Base-by-base conservation (phyloP, 2,113 vertebrate species). In the Girardinichthys multiradiatus region DNA sequence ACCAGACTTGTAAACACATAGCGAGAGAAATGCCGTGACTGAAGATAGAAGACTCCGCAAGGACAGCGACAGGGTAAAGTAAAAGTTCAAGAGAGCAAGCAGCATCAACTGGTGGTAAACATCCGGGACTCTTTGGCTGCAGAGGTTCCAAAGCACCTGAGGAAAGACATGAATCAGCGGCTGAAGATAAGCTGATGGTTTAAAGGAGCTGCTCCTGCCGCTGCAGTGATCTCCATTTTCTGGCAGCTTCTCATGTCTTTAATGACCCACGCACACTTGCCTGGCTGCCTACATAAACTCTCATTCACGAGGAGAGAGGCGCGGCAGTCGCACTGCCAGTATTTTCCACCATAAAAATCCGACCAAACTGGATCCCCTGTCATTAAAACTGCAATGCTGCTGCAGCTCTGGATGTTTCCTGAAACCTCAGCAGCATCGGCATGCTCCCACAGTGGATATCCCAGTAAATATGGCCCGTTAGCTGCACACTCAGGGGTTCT, bases 271-370 rank as follows among this genome's bases (percentile, higher is more conserved):
- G 27, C 76, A 79, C 76, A 80, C 65, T 67, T 68, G 70, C 79
- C 67, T 72, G 2, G n/a, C 71, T 61, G 82, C 72, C 87, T 87
- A 54, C 79, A 81, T 91, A 90, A 90, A 88, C 90, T 86, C 68
- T 87, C 88, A 90, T 88, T 91, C 86, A 91, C 67, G 30, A 86
- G 80, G 65, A 70, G 39, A 35, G 72, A 29, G 84, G 81, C 33
- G 81, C 63, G 79, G 77, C 77, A 1, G 0, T 57, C 33, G 68
- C 65, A n/a, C 82, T 80, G 84, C 80, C 86, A 86, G 88, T 86
- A 83, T 76, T 91, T 91, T 87, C 83, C 86, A 90, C 74, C 74
- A 61, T 87, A 79, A 83, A 82, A 70, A 68, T 68, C 70, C 33
- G 65, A 83, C 59, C 76, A 28, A 81, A 74, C 82, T 82, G 62